These are phyloP conservation scores for Cirrhinus mrigala DNA, from an alignment of 2,797 vertebrate genomes.

Conservation along the genomic window DNA sequence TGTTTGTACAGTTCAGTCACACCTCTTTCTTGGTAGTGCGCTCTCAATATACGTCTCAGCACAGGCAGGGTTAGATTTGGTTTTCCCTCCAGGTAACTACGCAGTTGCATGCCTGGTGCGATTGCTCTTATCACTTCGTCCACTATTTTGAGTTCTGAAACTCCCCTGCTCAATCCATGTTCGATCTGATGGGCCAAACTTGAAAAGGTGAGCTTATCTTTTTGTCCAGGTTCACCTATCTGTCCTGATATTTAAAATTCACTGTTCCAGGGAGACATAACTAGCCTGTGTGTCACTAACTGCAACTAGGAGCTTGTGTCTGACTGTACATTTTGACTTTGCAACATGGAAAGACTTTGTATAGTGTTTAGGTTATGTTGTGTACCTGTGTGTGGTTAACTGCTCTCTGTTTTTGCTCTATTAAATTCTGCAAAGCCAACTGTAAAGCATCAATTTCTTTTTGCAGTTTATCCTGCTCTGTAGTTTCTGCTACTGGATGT, in stretches of 20 bases:
- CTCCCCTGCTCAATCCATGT: neutral
- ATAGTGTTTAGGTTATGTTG: neutral
- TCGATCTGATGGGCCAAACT: neutral
- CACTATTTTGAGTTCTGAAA: neutral
- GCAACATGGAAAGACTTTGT: neutral
- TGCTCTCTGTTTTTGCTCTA: neutral
- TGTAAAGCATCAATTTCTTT: neutral
- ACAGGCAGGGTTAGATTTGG: no score
- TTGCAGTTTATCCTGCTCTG: neutral
- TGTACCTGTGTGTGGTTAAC: neutral
- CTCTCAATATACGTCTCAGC: no score
- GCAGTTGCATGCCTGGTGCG: neutral
- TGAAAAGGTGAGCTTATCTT: neutral
- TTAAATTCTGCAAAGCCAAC: neutral
- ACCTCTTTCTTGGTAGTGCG: no score
- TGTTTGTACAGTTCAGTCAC: no score
- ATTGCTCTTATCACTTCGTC: neutral
- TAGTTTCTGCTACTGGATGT: neutral
- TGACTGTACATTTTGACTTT: neutral
- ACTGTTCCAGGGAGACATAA: neutral
- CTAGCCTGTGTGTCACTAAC: no score
- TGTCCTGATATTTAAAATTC: neutral
- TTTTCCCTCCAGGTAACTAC: neutral
- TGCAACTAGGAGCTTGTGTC: neutral
- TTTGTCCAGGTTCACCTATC: neutral